phyloP scores from a whole-genome alignment of 2,888 invertebrate genomes.

The Tenthredo mesomela region DNA sequence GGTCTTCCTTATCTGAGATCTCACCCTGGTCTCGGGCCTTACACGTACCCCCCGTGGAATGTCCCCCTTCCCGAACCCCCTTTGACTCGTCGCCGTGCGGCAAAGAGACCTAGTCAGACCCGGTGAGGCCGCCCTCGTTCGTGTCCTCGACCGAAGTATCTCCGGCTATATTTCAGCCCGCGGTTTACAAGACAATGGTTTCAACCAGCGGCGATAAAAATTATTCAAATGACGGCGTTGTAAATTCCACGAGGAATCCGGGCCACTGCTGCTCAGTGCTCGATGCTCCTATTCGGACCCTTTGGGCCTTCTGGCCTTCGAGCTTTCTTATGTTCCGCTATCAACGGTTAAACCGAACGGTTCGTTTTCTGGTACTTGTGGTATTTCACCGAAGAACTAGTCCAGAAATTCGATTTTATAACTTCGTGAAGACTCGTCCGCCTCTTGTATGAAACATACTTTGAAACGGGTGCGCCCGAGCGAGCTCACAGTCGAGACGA shows the following conservation, averaged over 20 bases:
- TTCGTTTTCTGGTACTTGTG: neutral
- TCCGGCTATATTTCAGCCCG: constrained; percentile 71
- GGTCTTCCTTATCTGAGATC: constrained; percentile 65
- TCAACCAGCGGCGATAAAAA: constrained; percentile 73
- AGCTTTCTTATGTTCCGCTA: constrained; percentile 27
- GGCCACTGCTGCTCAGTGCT: constrained; percentile 49
- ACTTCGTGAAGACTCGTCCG: neutral
- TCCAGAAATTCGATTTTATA: neutral
- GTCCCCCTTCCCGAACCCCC: constrained; percentile 57
- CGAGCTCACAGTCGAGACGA: constrained; percentile 5
- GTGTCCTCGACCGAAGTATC: constrained; percentile 64
- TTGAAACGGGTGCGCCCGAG: constrained; percentile 18
- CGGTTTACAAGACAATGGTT: constrained; percentile 75
- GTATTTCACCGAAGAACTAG: neutral
- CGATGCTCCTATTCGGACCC: constrained; percentile 48
- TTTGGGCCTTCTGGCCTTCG: constrained; percentile 27
- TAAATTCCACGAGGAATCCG: constrained; percentile 67
- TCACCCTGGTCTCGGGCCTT: constrained; percentile 61
- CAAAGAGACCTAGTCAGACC: constrained; percentile 49
- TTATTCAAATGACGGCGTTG: constrained; percentile 72
- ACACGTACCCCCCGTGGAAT: constrained; percentile 70
- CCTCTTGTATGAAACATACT: neutral
- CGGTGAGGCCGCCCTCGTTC: constrained; percentile 60
- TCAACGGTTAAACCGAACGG: constrained; percentile 6
- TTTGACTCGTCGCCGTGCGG: constrained; percentile 50